Conservation (phyloP, 1,140 invertebrate genomes). For the Drosophila tsacasi region DNA sequence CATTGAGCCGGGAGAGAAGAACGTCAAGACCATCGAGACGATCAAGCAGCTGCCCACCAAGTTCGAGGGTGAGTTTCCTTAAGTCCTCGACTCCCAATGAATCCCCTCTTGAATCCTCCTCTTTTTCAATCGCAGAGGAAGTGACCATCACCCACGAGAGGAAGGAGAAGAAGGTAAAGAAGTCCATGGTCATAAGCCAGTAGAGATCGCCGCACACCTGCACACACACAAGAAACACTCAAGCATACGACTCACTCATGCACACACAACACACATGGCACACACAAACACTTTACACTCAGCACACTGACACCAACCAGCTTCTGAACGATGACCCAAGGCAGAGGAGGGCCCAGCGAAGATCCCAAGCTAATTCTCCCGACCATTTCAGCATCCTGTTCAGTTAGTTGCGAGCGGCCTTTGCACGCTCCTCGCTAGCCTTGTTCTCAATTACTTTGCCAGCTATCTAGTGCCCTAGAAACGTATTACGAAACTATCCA, state of each 20-base stretch:
- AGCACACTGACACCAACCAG: constrained; percentile 30
- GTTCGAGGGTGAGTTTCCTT: constrained; percentile 72
- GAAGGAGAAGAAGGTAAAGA: constrained; percentile 85
- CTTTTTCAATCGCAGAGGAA: constrained; percentile 58
- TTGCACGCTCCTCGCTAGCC: constrained; percentile 71
- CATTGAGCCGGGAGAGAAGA: constrained; percentile 83
- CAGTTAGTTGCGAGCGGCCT: constrained; percentile 65
- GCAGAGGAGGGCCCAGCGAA: constrained; percentile 23
- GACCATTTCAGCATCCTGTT: constrained; percentile 71
- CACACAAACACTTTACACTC: constrained; percentile 5
- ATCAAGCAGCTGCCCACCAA: constrained; percentile 76
- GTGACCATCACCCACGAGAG: constrained; percentile 82
- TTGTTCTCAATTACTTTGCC: constrained; percentile 72
- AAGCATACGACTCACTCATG: constrained; percentile 35
- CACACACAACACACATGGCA: constrained; percentile 21
- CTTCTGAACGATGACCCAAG: constrained; percentile 22
- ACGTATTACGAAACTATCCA: constrained; percentile 48
- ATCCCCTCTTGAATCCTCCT: background rate
- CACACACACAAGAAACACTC: constrained; percentile 28
- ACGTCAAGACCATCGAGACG: constrained; percentile 79
- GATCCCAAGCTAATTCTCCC: constrained; percentile 49
- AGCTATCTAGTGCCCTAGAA: constrained; percentile 65
- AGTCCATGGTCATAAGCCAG: constrained; percentile 83
- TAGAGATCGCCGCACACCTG: constrained; percentile 54
- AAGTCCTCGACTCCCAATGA: accelerated